Evolutionary conservation across 1,140 invertebrate genomes (phyloP).

Genomic region (Tetramorium simillimum): DNA sequence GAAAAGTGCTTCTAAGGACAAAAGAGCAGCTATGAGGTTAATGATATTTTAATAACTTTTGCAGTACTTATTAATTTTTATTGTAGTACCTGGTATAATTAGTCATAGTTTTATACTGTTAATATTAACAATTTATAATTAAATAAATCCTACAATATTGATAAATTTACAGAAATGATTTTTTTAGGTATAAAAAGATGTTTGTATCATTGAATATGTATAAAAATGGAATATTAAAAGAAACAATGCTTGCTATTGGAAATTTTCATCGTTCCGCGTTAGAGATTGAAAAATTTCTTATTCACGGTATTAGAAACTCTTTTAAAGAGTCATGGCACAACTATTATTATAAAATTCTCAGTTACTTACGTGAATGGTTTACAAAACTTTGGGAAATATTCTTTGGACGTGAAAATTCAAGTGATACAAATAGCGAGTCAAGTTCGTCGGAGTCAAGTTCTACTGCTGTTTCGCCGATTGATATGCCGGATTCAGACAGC

Average conservation of each 20-base stretch:
- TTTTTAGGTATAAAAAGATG: constrained; percentile 42
- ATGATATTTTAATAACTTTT: background rate
- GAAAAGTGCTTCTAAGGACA: background rate
- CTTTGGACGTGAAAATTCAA: background rate
- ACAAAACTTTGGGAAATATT: constrained; percentile 50
- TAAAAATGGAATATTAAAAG: constrained; percentile 29
- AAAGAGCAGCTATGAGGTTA: constrained; percentile 22
- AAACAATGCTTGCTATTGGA: constrained; percentile 32
- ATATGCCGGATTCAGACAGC: background rate
- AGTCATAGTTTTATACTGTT: background rate
- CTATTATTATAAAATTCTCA: constrained; percentile 33
- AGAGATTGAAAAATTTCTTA: constrained; percentile 46
- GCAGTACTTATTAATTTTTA: background rate
- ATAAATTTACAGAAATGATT: background rate
- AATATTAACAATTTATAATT: background rate
- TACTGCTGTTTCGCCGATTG: background rate
- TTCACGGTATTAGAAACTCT: constrained; percentile 32
- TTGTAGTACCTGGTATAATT: background rate
- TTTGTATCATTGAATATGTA: constrained; percentile 53
- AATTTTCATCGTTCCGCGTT: constrained; percentile 47
- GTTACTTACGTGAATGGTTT: constrained; percentile 45
- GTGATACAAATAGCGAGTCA: background rate
- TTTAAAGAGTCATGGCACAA: constrained; percentile 52
- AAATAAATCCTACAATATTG: background rate
- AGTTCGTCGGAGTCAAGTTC: too few species aligned